These are phyloP conservation scores for Leptogaster cylindrica DNA, from an alignment of 2,888 invertebrate genomes.

Conservation along the genomic window DNA sequence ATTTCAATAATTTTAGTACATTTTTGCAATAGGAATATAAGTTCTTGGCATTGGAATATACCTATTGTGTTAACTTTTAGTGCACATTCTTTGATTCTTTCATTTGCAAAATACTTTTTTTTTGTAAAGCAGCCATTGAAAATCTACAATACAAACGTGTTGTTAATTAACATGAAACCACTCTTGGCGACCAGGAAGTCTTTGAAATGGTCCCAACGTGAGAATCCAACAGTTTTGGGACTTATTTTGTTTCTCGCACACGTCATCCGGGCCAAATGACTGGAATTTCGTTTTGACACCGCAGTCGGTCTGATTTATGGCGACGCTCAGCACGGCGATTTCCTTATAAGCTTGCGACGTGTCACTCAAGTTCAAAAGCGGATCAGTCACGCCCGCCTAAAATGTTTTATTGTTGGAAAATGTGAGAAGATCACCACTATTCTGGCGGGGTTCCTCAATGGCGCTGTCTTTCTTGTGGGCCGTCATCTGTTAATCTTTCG, in stretches of 20 bases:
- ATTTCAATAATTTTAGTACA: too few relatives aligned
- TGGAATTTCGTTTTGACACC: neutral
- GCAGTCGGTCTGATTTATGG: slow-evolving; percentile 25
- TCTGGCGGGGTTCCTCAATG: neutral
- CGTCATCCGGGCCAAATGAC: neutral
- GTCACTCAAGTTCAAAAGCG: slow-evolving; percentile 29
- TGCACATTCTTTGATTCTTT: too few relatives aligned
- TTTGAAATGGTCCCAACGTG: too few relatives aligned
- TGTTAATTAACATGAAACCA: too few relatives aligned
- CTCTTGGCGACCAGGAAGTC: too few relatives aligned
- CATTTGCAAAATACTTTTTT: too few relatives aligned
- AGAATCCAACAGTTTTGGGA: slow-evolving; percentile 8
- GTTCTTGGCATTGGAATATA: too few relatives aligned
- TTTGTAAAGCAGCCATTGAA: too few relatives aligned
- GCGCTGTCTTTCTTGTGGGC: neutral
- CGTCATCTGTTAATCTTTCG: slow-evolving; percentile 23
- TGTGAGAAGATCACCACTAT: slow-evolving; percentile 23
- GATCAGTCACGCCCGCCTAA: slow-evolving; percentile 29
- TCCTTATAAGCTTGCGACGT: slow-evolving; percentile 31
- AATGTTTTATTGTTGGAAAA: slow-evolving; percentile 28
- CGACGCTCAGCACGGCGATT: slow-evolving; percentile 14
- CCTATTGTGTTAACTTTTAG: too few relatives aligned
- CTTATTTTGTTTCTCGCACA: neutral
- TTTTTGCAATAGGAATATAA: too few relatives aligned
- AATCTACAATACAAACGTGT: too few relatives aligned